phyloP scores from a whole-genome alignment of 1,140 invertebrate species.

The Halesus radiatus region DNA sequence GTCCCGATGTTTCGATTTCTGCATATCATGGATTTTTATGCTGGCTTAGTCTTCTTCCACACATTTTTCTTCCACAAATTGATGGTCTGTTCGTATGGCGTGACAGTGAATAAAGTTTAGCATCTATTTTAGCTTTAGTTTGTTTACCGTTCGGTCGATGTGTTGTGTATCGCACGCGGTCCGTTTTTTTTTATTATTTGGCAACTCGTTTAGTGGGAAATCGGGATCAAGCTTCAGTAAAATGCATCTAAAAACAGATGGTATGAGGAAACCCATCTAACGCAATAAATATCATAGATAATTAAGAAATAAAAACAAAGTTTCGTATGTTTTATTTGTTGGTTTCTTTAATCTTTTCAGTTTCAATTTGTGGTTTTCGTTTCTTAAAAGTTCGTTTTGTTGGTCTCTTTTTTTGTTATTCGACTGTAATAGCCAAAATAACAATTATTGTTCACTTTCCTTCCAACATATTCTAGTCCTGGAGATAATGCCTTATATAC shows the following conservation, averaged over 20 bases:
- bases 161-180: background rate
- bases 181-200: constrained; percentile 2
- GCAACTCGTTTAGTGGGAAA: background rate
- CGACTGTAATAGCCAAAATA: no score
- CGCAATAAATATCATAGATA: no score
- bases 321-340: no score
- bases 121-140: background rate
- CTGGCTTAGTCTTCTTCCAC: no score
- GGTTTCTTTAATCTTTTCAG: no score
- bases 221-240: background rate
- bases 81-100: background rate
- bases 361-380: background rate
- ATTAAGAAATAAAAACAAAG: no score
- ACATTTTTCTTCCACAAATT: background rate
- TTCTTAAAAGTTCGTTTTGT: background rate
- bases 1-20: no score
- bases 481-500: no score
- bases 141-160: background rate
- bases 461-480: no score
- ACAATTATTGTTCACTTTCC: no score
- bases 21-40: no score
- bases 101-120: background rate
- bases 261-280: no score
- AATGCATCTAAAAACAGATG: constrained; percentile 1
- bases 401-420: background rate